These are phyloP conservation scores for Pantala flavescens DNA, from an alignment of 1,140 invertebrate species.

Conservation along the genomic window DNA sequence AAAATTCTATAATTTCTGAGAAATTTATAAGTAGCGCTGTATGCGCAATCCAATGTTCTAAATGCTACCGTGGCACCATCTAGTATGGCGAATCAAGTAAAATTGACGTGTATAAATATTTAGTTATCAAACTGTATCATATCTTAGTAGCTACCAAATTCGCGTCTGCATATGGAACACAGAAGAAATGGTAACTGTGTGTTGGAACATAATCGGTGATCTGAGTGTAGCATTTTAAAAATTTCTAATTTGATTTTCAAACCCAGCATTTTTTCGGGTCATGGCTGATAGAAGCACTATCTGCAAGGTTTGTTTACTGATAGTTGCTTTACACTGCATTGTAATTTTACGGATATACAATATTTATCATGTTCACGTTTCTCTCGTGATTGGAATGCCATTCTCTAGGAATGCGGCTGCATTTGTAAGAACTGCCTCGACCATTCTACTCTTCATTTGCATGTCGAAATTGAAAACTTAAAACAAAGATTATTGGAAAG, in stretches of 20 bases:
- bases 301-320: background rate
- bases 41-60: background rate
- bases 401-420: slow-evolving; percentile 45
- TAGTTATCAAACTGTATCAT: background rate
- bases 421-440: slow-evolving; percentile 39
- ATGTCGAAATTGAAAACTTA: slow-evolving; percentile 78
- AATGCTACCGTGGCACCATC: background rate
- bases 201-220: slow-evolving; percentile 5
- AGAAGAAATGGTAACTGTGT: slow-evolving; percentile 9
- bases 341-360: too few species aligned
- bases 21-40: background rate
- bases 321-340: too few species aligned
- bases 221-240: background rate
- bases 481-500: slow-evolving; percentile 67
- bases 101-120: slow-evolving; percentile 5
- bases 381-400: background rate
- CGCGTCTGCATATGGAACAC: background rate
- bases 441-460: slow-evolving; percentile 55
- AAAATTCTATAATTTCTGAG: too few species aligned
- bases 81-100: background rate
- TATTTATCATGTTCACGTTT: too few species aligned
- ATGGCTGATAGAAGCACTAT: slow-evolving; percentile 1
- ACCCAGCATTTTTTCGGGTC: background rate
- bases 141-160: background rate
- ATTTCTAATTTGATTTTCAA: background rate